These are phyloP conservation scores for Pachycephala philippinensis DNA, from an alignment of 2,113 vertebrate species.

Conservation along the genomic window DNA sequence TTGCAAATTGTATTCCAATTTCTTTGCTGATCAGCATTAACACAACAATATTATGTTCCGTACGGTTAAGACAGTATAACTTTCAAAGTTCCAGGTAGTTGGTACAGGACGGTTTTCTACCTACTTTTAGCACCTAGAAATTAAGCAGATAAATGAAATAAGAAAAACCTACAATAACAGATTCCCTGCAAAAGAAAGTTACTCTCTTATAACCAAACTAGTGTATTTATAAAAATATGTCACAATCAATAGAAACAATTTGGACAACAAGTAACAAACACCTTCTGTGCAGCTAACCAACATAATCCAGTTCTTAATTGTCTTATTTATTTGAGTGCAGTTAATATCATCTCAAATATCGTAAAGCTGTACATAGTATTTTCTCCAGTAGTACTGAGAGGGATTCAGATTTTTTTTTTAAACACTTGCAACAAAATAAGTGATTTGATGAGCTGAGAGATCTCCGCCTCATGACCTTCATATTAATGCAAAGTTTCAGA, in stretches of 20 bases:
- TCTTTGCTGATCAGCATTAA: neutral
- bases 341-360: neutral
- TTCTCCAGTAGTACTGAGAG: neutral
- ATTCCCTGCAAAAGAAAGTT: neutral
- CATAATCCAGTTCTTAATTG: neutral
- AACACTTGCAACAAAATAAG: neutral
- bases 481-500: neutral
- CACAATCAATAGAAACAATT: neutral
- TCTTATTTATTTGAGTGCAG: neutral
- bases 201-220: neutral
- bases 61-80: neutral
- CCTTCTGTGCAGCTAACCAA: neutral
- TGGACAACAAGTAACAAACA: neutral
- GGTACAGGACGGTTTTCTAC: neutral
- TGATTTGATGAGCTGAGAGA: neutral
- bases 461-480: neutral
- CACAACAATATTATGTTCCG: fast-evolving
- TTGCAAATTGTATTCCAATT: conserved; percentile 37
- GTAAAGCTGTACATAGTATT: neutral
- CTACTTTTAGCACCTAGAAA: conserved; percentile 47
- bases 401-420: neutral
- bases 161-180: neutral
- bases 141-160: neutral
- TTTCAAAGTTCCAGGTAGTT: neutral
- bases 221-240: neutral